Base-by-base conservation (phyloP, 2,888 invertebrate genomes). In the Byasa hedistus region DNA sequence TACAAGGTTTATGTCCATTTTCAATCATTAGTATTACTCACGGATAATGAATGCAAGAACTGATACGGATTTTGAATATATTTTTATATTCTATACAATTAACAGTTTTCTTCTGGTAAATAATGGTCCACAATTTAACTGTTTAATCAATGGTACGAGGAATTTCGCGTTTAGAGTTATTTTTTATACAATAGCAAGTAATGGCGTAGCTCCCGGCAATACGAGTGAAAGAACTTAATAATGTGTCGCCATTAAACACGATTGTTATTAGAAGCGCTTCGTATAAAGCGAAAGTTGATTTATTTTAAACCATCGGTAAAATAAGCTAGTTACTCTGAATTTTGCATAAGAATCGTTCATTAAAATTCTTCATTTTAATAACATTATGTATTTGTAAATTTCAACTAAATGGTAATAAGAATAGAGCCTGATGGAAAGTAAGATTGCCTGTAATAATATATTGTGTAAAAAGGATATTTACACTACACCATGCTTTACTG, bases 271-370 rank as follows among this genome's bases (percentile, higher is more conserved):
- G 27, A 10, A 22, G 32, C 59, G 54, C 3, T 63, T 55, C 48
- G 23, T 8, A 55, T 55, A 39, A 59, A 58, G 66, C 56, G 63
- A 66, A 66, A 66, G 66, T 63, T 24, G 22, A 66, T 24, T 56
- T 60, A 32, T 48, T 60, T 60, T 21, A 27, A 60, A 27, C n/a
- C 59, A 57, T 55, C 15, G 51, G 48, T 23, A 51, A 58, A 57
- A 48, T 23, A 57, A 10, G 36, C 39, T 22, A n/a, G 61, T 54
- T 66, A 61, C 39, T 57, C 12, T 61, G 57, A 51, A 60, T 44
- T 22, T 22, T 24, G 61, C 52, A 52, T 57, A 61, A 58, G 54
- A 58, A 64, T 65, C 7, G 59, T 57, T 52, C 23, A 61, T 66
- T 61, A 57, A 52, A 57, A 61, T 61, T 56, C 48, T 57, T 61